phyloP scores from a whole-genome alignment of 2,113 vertebrate species.

The Rhizomys pruinosus region DNA sequence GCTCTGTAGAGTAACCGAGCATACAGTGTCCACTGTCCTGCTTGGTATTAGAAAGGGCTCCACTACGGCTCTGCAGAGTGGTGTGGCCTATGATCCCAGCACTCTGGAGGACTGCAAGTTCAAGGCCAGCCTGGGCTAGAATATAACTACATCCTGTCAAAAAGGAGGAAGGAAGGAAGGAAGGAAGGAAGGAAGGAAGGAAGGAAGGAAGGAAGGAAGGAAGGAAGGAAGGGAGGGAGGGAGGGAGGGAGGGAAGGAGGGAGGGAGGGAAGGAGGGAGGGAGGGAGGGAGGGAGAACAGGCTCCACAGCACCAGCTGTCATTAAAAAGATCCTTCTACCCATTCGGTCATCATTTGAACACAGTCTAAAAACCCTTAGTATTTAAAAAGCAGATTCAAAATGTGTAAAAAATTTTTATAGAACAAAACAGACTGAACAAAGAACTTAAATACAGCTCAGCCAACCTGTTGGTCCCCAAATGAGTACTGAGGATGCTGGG shows the following conservation, averaged over 20 bases:
- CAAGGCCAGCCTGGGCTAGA: neutral
- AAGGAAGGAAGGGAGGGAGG: neutral
- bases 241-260: neutral
- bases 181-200: too few species aligned
- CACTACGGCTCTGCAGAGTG: neutral
- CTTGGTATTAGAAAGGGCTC: neutral
- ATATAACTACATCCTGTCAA: neutral
- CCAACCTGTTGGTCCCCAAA: neutral
- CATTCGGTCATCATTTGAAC: neutral
- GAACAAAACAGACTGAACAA: conserved; percentile 45
- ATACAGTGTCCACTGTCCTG: fast-evolving
- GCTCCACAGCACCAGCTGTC: neutral
- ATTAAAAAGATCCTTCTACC: neutral
- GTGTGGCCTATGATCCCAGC: neutral
- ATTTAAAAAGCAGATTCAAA: conserved; percentile 60
- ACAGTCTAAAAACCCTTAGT: conserved; percentile 27
- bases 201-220: too few species aligned
- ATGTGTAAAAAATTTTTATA: conserved; percentile 48
- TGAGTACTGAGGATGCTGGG: neutral
- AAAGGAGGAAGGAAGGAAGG: neutral
- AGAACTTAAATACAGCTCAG: neutral
- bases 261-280: neutral
- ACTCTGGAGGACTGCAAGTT: neutral
- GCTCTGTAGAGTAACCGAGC: fast-evolving
- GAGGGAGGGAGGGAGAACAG: too few species aligned